Base-by-base conservation (phyloP, 2,113 vertebrate species). In the Rhinoptilus africanus region DNA sequence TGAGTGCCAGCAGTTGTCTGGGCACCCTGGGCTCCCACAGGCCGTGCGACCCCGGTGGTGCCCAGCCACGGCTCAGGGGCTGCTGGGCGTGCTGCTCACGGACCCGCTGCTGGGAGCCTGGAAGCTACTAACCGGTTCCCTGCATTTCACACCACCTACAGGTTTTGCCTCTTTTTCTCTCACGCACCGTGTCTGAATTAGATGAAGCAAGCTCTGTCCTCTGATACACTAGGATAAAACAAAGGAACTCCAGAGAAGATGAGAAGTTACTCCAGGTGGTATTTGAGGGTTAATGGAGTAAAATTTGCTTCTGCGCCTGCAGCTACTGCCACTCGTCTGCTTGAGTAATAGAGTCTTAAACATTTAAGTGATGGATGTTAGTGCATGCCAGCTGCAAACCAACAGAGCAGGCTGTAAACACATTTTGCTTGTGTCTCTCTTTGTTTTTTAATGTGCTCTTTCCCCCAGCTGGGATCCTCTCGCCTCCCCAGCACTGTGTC, bases 321-420 rank as follows among this genome's bases (percentile, higher is more conserved):
- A 97, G 94, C 94, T 96, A 95, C 92, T 92, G 91, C 84, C 63
- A 88, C 92, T 96, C 45, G 16, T 72, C 77, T 94, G 84, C 86
- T 95, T 96, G 93, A 97, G 91, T 95, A 96, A 95, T 75, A 95
- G 89, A 93, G 80, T 91, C 81, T 92, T 93, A 96, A 93, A 96
- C 78, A 84, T 94, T 96, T 91, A 94, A 95, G 94, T 92, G 94
- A 96, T 79, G 74, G 84, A 96, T 94, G 94, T 79, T 89, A 91
- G 81, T 76, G 77, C 59, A 57, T 73, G 84, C 86, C 86, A 96
- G 92, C 74, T 95, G 95, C 91, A 95, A 96, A 79, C 69, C 87
- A 95, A 69, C 77, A 89, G 53, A 96, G 81, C 69, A 85, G 77
- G 74, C 89, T 93, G 91, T 96, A 97, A 95, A 91, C 91, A 96